Evolutionary conservation across 2,797 vertebrate species (phyloP).

Genomic region (Podargus strigoides): DNA sequence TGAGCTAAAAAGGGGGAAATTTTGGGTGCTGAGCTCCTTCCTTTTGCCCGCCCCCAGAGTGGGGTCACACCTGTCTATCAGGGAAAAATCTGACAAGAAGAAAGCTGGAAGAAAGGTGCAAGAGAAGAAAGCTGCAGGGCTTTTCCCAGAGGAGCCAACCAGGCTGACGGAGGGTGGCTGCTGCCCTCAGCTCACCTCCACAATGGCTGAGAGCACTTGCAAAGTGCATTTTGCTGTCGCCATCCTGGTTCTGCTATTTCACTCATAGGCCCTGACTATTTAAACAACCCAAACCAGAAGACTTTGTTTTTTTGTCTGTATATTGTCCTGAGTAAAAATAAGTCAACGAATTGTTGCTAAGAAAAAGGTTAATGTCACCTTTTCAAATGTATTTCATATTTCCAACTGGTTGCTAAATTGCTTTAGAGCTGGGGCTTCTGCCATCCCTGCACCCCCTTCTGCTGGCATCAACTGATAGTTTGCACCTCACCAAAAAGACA

Average conservation of each 20-base stretch:
- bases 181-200: conserved; percentile 43
- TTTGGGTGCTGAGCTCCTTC: not conserved
- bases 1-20: not conserved
- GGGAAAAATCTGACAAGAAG: conserved; percentile 27
- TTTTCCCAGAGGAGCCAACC: conserved; percentile 41
- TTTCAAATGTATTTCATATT: not conserved
- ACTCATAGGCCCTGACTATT: not conserved
- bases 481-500: not conserved
- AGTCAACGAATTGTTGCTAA: not conserved
- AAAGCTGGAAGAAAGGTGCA: conserved; percentile 16
- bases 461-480: not conserved
- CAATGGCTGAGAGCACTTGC: not conserved
- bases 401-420: not conserved
- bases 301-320: not conserved
- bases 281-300: not conserved
- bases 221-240: not conserved
- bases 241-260: not conserved
- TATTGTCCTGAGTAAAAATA: not conserved
- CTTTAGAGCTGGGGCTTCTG: not conserved
- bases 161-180: not conserved
- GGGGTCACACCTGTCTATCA: conserved; percentile 34
- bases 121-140: conserved; percentile 60
- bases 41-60: not conserved
- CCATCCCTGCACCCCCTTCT: not conserved
- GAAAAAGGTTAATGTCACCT: not conserved